Percentiles rank a stretch among this genome's conserved stretches.
Conservation (phyloP, 2,797 vertebrate genomes). For the Garrulus glandarius region DNA sequence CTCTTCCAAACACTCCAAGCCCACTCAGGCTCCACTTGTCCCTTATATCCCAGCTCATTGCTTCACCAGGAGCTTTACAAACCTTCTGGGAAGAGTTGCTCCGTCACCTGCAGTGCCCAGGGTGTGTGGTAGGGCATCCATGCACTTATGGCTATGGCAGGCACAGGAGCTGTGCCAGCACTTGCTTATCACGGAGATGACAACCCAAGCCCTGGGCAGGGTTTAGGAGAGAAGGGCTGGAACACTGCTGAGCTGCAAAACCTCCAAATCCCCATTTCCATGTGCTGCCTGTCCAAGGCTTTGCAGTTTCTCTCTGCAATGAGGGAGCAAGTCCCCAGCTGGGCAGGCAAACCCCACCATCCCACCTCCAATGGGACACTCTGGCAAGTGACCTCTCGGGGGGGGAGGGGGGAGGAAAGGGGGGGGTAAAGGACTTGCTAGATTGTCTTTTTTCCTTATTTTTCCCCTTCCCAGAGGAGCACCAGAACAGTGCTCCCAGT, state of each 20-base stretch:
- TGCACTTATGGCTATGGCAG: accelerated
- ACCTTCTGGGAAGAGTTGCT: not conserved
- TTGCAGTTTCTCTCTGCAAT: not conserved
- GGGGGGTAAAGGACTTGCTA: accelerated
- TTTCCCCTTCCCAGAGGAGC: not conserved
- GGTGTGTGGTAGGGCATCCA: not conserved
- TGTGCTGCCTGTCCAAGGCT: not conserved
- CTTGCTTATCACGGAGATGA: not conserved
- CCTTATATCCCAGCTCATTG: accelerated
- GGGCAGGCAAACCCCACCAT: not conserved
- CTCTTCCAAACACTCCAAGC: not conserved
- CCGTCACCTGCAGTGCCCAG: not conserved
- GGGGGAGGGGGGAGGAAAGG: accelerated
- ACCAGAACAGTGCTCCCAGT: not conserved
- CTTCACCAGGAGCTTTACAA: not conserved
- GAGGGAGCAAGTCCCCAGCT: not conserved
- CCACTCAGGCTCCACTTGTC: not conserved
- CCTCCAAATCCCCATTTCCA: not conserved
- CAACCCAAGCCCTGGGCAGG: not conserved
- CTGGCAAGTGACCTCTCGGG: accelerated
- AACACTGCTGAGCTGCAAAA: not conserved
- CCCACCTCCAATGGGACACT: not conserved
- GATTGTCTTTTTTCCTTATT: not conserved
- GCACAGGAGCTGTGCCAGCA: not conserved
- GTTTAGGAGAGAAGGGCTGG: not conserved